Evolutionary conservation across 2,797 vertebrate genomes (phyloP), one percentile per base, ranked within the genome.

Genomic region (Anguilla marmorata): DNA sequence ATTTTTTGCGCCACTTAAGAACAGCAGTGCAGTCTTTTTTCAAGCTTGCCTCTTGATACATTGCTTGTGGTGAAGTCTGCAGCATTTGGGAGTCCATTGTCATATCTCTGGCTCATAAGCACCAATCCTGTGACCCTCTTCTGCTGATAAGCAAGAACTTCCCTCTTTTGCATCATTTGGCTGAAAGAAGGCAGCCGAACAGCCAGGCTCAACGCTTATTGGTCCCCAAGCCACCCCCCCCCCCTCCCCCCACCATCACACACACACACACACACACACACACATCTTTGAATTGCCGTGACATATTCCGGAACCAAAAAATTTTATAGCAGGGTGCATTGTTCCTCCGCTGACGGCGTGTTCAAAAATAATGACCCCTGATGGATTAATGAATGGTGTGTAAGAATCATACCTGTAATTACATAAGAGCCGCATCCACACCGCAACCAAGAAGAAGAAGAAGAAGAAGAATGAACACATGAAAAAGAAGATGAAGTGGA

Each of bases 261-360:
- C 48, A 86, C 63, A 54, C 52, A 52, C 56, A 56, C 72, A 79
- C 37, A 86, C 52, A 58, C 50, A 30, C 12, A 41, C 50, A 80
- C 54, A 82, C 52, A n/a, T 45, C 87, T 63, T 27, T n/a, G 86
- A 91, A 90, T 50, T 90, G 90, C 89, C 90, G 2, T 76, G 74
- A 76, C 33, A 76, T 37, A 19, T 41, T 19, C 74, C 16, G 74
- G 33, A 76, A 76, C 12, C 2, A 4, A 3, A 19, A 41, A 76
- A 21, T 41, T 76, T 19, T 14, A 76, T 6, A 6, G 30, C 74
- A 19, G 14, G n/a, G 30, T 66, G 63, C 3, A 74, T 89, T 89
- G 60, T 87, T 87, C 90, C 89, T 83, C 92, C 92, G 90, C 90
- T 21, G 16, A 87, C 30, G 1, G 8, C 16, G 27, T 37, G 30